Evolutionary conservation across 2,113 vertebrate species (phyloP).

Genomic region (Cercopithecus mona): DNA sequence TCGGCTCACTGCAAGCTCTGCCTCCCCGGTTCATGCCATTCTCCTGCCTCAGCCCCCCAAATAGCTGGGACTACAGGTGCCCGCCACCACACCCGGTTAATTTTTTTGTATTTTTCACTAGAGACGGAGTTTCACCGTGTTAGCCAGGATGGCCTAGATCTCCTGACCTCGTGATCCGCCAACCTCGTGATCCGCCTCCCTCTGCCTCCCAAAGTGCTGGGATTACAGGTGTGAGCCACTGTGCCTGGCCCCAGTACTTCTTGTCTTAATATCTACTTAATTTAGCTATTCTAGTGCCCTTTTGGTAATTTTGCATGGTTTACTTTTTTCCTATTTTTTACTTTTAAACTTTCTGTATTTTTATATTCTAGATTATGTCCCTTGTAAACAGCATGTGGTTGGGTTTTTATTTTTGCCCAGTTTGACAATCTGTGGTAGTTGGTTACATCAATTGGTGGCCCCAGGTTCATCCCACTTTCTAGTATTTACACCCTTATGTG

Average conservation of each 20-base stretch:
- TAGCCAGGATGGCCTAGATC: no score
- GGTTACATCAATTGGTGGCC: background rate
- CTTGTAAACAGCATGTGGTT: background rate
- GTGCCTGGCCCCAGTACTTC: background rate
- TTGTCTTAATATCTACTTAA: background rate
- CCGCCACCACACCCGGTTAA: no score
- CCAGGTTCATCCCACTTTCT: background rate
- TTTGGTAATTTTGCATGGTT: background rate
- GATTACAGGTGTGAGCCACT: no score
- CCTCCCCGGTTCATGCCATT: no score
- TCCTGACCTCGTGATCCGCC: no score
- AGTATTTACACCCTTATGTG: background rate
- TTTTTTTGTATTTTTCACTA: no score
- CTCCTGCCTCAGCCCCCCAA: no score
- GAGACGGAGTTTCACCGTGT: no score
- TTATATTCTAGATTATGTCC: background rate
- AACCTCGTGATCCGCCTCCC: no score
- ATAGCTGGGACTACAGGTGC: no score
- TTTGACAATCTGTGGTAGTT: background rate
- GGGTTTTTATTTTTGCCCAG: background rate
- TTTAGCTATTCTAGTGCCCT: background rate
- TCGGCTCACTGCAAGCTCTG: no score
- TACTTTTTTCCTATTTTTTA: background rate
- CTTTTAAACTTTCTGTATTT: constrained; percentile 2
- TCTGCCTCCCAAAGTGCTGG: no score